Evolutionary conservation across 2,113 vertebrate species (phyloP), one percentile per base, ranked within the genome.

Genomic region (Lethenteron camtschaticum): DNA sequence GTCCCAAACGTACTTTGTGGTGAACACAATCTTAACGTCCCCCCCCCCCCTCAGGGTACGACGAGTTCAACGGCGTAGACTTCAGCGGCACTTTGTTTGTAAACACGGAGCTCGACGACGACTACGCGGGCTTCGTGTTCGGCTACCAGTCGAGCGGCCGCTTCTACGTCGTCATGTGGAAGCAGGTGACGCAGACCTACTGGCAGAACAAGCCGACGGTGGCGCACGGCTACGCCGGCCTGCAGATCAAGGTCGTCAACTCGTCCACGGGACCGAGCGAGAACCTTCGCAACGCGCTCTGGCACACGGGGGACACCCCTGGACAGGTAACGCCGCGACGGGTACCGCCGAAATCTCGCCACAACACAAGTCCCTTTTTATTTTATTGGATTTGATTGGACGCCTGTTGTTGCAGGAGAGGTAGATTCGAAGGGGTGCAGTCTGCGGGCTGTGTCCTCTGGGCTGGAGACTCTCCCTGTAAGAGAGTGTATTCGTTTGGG

Each of bases 151-250:
- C 94, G 10, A 96, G 91, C 73, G 86, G 84, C 58, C 87, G 89
- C 3, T 97, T 97, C 75, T 97, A 97, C 0, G 94, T 95, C 57
- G 83, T 95, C 9, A 97, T 97, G 94, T 97, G 94, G 94, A 96
- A 97, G 76, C 91, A 96, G 78, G 89, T 95, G 73, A 96, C 94
- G 3, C 94, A 97, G 82, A 97, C 91, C 1, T 97, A 96, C 77
- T 97, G 94, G 94, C 91, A 97, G 68, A 85, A 92, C 73, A 85
- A 89, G 74, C 94, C 94, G 66, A 92, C 91, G 9, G 86, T 86
- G 70, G 94, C 94, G 1, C 90, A 96, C 3, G 94, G 94, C 70
- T 89, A 96, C 75, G 92, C 94, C 1, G 94, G 94, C 1, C 89
- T 97, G 72, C 96, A 91, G 0, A 85, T 97, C 72, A 97, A 97